Percentiles rank a stretch among this genome's conserved stretches.
Evolutionary conservation across 2,888 invertebrate species (phyloP).

Genomic region (Acanthosepion lycidas): DNA sequence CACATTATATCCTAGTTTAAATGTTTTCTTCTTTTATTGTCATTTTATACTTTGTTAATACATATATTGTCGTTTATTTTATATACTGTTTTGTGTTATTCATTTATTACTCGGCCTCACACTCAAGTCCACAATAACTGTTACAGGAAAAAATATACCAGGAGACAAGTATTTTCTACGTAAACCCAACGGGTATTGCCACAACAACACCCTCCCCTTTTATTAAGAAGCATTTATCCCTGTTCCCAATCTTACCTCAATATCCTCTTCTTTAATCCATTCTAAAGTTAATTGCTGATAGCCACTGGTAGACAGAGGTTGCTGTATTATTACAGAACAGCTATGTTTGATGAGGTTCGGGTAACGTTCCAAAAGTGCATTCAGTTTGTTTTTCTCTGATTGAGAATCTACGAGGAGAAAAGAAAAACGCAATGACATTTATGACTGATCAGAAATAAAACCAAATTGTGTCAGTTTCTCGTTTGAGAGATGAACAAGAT

Average conservation of each 20-base stretch:
- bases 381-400: neutral
- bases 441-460: neutral
- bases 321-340: conserved; percentile 68
- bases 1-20: too few relatives aligned
- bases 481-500: neutral
- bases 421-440: neutral
- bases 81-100: too few relatives aligned
- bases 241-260: conserved; percentile 59
- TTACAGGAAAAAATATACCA: too few relatives aligned
- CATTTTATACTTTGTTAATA: too few relatives aligned
- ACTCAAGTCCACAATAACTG: too few relatives aligned
- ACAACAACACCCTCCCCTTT: too few relatives aligned
- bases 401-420: neutral
- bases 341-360: conserved; percentile 68
- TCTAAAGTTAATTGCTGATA: conserved; percentile 65
- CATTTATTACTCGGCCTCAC: too few relatives aligned
- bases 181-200: too few relatives aligned
- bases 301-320: conserved; percentile 68
- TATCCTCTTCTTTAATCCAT: conserved; percentile 66
- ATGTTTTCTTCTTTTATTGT: too few relatives aligned
- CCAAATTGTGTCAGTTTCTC: neutral
- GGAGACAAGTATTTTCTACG: too few relatives aligned
- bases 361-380: conserved; percentile 55
- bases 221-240: neutral
- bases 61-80: too few relatives aligned